Percentiles rank a stretch among this genome's conserved stretches.
Conservation (phyloP, 2,797 vertebrate genomes). For the Rhabdomys pumilio region DNA sequence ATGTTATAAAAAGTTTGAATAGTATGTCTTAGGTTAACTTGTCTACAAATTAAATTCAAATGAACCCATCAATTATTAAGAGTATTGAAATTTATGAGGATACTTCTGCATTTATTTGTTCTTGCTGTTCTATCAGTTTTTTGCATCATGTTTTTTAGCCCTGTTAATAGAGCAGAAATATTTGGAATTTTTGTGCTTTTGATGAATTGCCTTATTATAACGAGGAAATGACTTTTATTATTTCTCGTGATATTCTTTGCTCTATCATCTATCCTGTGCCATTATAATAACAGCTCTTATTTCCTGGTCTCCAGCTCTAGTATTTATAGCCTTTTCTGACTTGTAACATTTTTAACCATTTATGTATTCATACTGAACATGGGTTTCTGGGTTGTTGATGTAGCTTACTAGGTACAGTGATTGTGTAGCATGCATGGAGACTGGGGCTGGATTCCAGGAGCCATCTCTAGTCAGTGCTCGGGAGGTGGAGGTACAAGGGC, state of each 20-base stretch:
- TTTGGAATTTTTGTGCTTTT: constrained; percentile 31
- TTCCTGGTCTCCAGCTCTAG: not conserved
- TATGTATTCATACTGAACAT: not conserved
- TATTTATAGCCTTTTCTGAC: not conserved
- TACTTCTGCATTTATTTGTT: constrained; percentile 50
- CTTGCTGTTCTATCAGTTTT: not conserved
- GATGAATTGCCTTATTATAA: constrained; percentile 33
- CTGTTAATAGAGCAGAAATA: constrained; percentile 30
- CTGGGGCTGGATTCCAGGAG: not conserved
- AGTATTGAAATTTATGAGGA: constrained; percentile 32
- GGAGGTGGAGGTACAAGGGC: not conserved
- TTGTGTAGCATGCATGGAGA: too few relatives aligned
- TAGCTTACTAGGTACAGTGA: not conserved
- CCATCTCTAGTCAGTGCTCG: not conserved
- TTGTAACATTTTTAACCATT: constrained; percentile 30
- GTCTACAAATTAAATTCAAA: constrained; percentile 7
- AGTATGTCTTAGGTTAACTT: constrained; percentile 36
- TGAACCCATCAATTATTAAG: constrained; percentile 7
- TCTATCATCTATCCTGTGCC: constrained; percentile 19
- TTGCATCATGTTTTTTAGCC: constrained; percentile 23
- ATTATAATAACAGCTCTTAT: not conserved
- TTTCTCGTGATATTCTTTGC: constrained; percentile 21
- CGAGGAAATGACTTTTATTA: constrained; percentile 25
- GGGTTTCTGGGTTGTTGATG: not conserved
- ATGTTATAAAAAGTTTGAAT: not conserved